Evolutionary conservation across 2,888 invertebrate genomes (phyloP), one percentile per base, ranked within the genome.

Genomic region (Caenorhabditis angaria): DNA sequence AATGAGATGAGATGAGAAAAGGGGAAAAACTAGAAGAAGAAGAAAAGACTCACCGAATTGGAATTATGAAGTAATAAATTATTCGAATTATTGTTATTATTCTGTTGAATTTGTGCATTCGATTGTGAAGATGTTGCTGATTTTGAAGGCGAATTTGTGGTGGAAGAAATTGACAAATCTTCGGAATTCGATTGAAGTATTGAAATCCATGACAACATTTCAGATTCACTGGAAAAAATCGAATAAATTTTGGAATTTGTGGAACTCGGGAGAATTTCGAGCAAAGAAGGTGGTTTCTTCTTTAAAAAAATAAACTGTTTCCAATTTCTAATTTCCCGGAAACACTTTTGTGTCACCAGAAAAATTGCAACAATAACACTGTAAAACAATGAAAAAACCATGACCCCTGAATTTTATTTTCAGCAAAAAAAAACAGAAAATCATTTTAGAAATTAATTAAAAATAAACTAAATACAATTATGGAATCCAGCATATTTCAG

Each of bases 161-260:
- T 41, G 3, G 10, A 18, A 3, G 41, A n/a, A n/a, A n/a, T 41
- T 2, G 41, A 5, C 32, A 27, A 57, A n/a, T 73, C 77, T 53
- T 77, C 73, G 0, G 73, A 73, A n/a, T 62, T 67, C 53, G 77
- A 72, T 48, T 80, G 80, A 20, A 80, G 65, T 4, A 72, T 65
- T 18, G 78, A 64, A 48, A 80, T 80, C 80, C 80, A 80, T 10
- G 78, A 76, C 14, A 80, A 66, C 80, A 80, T 80, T 35, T 80
- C 80, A 5, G 73, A 69, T 53, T 80, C 80, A 20, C 75, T 75
- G 55, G 56, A 62, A 62, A 55, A 28, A 27, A 47, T 6, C 8
- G 20, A n/a, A 24, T 32, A n/a, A n/a, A n/a, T 5, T 28, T 32
- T 5, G 32, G 32, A 32, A 12, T 32, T 32, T 32, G 32, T 8